A percentile compares a stretch with the other conserved stretches of the same genome.
Evolutionary conservation across 2,113 vertebrate species (phyloP).

Genomic region (Callipepla squamata): DNA sequence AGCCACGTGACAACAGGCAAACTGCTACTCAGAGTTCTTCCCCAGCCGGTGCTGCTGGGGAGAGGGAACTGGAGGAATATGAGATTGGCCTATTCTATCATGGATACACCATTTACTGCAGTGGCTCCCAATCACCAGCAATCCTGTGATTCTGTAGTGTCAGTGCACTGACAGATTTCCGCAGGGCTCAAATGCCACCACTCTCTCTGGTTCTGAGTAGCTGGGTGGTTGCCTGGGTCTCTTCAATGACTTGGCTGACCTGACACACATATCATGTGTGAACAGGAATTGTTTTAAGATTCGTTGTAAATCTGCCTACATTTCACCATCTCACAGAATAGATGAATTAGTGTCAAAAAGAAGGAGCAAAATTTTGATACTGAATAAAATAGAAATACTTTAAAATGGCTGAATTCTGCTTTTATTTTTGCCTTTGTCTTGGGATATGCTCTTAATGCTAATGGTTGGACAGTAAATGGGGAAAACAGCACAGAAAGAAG

Average conservation of each 20-base stretch:
- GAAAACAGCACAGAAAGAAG: fast-evolving
- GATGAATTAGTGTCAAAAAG: not conserved
- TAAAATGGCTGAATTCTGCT: not conserved
- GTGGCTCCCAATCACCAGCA: not conserved
- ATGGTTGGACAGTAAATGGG: not conserved
- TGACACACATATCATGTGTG: fast-evolving
- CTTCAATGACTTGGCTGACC: not conserved
- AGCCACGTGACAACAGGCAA: not conserved
- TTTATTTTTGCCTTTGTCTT: too few relatives aligned
- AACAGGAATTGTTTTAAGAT: not conserved
- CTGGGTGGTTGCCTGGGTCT: not conserved
- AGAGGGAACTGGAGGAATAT: not conserved
- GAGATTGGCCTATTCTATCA: fast-evolving
- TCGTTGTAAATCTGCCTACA: not conserved
- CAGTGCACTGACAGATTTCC: not conserved
- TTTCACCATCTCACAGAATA: not conserved
- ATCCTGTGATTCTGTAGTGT: not conserved
- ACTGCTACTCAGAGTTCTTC: fast-evolving
- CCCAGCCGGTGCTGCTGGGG: not conserved
- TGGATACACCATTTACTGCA: fast-evolving
- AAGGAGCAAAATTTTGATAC: not conserved
- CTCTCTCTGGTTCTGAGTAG: not conserved
- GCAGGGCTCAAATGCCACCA: fast-evolving
- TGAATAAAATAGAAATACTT: constrained; percentile 20
- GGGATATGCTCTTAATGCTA: not conserved